Base-by-base conservation (phyloP, 2,888 invertebrate genomes). In the Heterodera filipjevi region DNA sequence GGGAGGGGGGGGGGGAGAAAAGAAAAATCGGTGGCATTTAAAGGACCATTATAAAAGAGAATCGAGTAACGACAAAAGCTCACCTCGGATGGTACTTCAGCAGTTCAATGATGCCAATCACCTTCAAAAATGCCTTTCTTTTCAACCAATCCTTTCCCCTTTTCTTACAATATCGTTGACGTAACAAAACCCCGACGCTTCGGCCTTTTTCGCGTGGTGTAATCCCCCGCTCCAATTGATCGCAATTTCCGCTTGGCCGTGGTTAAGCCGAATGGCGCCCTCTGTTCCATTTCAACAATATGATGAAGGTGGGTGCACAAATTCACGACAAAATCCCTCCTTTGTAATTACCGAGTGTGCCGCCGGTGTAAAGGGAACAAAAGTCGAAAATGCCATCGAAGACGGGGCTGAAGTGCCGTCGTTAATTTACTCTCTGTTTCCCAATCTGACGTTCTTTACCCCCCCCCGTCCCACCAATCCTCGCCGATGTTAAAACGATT, bases 111-210 rank as follows among this genome's bases (percentile, higher is more conserved):
- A 99, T 97, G 1, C 82, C 84, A n/a, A 81, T 76, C 8, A 77
- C 77, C 49, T 46, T 39, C 16, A 71, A 70, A 1, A 70, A 70
- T 70, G 8, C 49, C 16, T 49, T 19, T 27, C 27, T 27, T 14
- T 44, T 44, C 44, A 22, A 2, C 39, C 27, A 30, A 3, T 22
- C 14, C 12, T 39, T 39, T 6, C 53, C 10, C 6, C 22, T 22
- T 95, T 95, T 86, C 99, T 95, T 0, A 99, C 99, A 85, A 99
- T 99, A 89, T 99, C 99, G 89, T 99, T 99, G 1, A 99, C 96
- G 87, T 99, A 99, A 90, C 99, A 99, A 90, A 99, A 99, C 1
- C 98, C 95, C n/a, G 96, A 96, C 0, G 99, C 98, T 88, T 91
- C 88, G 44, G 83, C 76, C 90, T 98, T 99, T 90, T 99, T 99